Evolutionary conservation across 2,797 vertebrate genomes (phyloP).

Genomic region (Centropyge bicolor): DNA sequence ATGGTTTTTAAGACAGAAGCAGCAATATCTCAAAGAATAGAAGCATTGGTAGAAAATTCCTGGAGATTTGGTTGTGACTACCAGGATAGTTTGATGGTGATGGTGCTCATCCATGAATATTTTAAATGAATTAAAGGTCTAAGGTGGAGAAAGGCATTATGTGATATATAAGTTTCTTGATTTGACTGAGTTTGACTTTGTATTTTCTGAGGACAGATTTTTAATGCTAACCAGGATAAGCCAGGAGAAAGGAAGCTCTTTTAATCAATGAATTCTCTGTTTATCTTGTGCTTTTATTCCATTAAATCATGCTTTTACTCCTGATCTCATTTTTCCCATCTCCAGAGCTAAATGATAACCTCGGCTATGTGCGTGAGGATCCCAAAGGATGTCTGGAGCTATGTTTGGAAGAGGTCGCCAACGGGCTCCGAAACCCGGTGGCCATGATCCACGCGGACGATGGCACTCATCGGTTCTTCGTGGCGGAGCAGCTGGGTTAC

Average conservation of each 20-base stretch:
- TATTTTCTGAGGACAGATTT: background rate
- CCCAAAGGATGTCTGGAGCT: conserved; percentile 87
- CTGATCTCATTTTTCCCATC: background rate
- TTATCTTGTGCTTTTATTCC: background rate
- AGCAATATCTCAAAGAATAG: background rate
- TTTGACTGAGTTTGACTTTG: background rate
- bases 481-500: conserved; percentile 89
- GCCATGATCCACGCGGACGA: conserved; percentile 89
- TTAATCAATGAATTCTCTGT: background rate
- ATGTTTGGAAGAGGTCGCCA: conserved; percentile 88
- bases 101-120: background rate
- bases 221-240: background rate
- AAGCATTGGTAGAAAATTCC: background rate
- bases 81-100: background rate
- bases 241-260: background rate
- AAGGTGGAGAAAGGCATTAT: background rate
- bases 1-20: background rate
- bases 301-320: background rate
- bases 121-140: background rate
- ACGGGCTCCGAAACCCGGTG: conserved; percentile 88
- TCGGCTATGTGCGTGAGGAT: conserved; percentile 84
- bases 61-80: background rate
- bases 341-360: conserved; percentile 84
- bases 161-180: background rate
- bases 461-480: conserved; percentile 88